phyloP scores from a whole-genome alignment of 2,888 invertebrate species.

The Drosophila incognita region DNA sequence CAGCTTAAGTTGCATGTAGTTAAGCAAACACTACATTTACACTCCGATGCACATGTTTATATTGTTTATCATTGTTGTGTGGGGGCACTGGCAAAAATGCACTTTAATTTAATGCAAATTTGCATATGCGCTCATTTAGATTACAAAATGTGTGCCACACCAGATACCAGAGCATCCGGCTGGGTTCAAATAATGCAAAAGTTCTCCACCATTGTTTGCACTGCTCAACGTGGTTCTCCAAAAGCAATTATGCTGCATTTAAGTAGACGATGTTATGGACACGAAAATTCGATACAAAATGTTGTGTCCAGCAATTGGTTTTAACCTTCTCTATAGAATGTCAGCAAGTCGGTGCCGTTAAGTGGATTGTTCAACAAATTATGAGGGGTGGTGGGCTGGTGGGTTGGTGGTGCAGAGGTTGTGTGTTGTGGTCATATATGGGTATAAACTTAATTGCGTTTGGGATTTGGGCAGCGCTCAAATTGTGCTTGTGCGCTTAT shows the following conservation, averaged over 20 bases:
- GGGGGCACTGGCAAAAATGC: constrained; percentile 21
- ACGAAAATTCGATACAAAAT: neutral
- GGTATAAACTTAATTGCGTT: constrained; percentile 66
- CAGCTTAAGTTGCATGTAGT: constrained; percentile 65
- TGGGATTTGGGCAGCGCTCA: constrained; percentile 46
- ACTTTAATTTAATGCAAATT: constrained; percentile 51
- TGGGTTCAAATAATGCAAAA: constrained; percentile 5
- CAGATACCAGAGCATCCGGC: constrained; percentile 16
- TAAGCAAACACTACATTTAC: constrained; percentile 37
- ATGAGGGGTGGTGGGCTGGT: neutral
- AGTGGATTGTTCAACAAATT: constrained; percentile 33
- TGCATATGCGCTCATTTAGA: constrained; percentile 26
- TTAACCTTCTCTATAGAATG: neutral
- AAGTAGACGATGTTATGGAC: constrained; percentile 30
- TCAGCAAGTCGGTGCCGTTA: constrained; percentile 20
- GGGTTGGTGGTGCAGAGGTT: neutral
- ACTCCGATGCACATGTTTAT: constrained; percentile 12
- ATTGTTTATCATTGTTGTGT: neutral
- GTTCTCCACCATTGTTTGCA: neutral
- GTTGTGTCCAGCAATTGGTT: constrained; percentile 13
- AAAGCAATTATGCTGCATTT: constrained; percentile 53
- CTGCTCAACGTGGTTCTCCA: neutral
- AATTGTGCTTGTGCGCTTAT: constrained; percentile 21
- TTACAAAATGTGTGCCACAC: constrained; percentile 21
- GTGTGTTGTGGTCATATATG: constrained; percentile 12